Base-by-base conservation (phyloP, 2,113 vertebrate species). In the Chloropsis cyanopogon region DNA sequence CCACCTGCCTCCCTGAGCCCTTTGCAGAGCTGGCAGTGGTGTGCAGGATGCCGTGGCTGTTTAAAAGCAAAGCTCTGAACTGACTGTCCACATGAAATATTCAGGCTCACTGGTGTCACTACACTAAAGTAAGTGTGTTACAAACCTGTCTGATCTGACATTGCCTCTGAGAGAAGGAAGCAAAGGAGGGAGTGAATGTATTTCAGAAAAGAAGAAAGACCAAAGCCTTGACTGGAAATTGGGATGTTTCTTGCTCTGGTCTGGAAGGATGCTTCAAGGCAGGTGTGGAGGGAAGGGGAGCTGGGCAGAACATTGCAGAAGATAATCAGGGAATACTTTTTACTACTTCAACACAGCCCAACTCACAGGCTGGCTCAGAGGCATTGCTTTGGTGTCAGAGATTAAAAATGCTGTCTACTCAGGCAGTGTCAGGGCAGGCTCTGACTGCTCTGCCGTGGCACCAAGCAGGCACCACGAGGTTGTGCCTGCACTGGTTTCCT, bases 41-140 rank as follows among this genome's bases (percentile, higher is more conserved):
- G 47, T 49, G 64, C 73, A 39, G 50, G 50, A 24, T 63, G 83
- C 66, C 57, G 63, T 29, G 65, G 31, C 20, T 86, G 6, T 53
- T 82, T 80, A 90, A 88, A 86, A 80, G 44, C 69, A 31, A 31
- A 92, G 50, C 66, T 44, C 81, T 28, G 68, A 47, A 46, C 35
- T 63, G 85, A 56, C 37, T 57, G 41, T 88, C 82, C 84, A 59
- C 80, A 65, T 95, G 65, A 94, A 96, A 95, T 82, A 95, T 87
- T 94, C 77, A 93, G 70, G 60, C 35, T 81, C 60, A 37, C 41
- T 41, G 61, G 73, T 84, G 66, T 66, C 53, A 35, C 69, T 79
- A 52, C 68, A 84, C 56, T 76, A 7, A 94, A 77, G 54, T 9
- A 49, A 79, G 81, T 28, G 20, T 46, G 47, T 70, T 89, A 94